phyloP scores from a whole-genome alignment of 2,888 invertebrate genomes.

The Thalpophila matura region DNA sequence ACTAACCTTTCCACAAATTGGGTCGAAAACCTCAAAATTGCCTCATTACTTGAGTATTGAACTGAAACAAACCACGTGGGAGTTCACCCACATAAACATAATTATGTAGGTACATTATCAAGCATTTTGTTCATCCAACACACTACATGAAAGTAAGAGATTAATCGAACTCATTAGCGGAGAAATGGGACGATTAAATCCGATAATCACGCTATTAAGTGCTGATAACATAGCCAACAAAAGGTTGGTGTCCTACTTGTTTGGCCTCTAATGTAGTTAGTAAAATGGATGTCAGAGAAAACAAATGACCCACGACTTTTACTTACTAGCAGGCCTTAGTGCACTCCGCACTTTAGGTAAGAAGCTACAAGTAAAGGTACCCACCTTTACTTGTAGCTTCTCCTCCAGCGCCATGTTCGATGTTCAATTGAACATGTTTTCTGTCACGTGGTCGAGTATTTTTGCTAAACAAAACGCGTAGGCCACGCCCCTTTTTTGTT shows the following conservation, averaged over 20 bases:
- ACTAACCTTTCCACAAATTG: slow-evolving; percentile 14
- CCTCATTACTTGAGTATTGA: slow-evolving; percentile 1
- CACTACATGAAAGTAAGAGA: slow-evolving; percentile 51
- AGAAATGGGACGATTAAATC: slow-evolving; percentile 35
- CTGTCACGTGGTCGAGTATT: too few relatives aligned
- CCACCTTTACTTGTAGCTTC: too few relatives aligned
- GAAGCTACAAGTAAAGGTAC: too few relatives aligned
- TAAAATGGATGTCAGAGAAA: too few relatives aligned
- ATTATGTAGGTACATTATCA: too few relatives aligned
- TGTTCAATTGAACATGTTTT: too few relatives aligned
- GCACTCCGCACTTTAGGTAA: too few relatives aligned
- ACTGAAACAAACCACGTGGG: slow-evolving; percentile 4
- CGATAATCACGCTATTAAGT: slow-evolving; percentile 29
- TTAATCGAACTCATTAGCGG: slow-evolving; percentile 41
- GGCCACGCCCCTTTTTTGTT: too few relatives aligned
- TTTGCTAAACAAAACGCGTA: too few relatives aligned
- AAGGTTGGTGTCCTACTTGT: slow-evolving; percentile 14
- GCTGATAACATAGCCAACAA: slow-evolving; percentile 14
- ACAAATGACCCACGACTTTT: too few relatives aligned
- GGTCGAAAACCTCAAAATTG: not conserved
- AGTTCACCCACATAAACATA: not conserved
- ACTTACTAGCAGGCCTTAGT: too few relatives aligned
- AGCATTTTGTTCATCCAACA: slow-evolving; percentile 7
- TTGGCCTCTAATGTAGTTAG: slow-evolving; percentile 2
- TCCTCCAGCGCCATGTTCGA: too few relatives aligned